These are phyloP conservation scores for Blastobasis lacticolella DNA, from an alignment of 2,888 invertebrate genomes.

Conservation along the genomic window DNA sequence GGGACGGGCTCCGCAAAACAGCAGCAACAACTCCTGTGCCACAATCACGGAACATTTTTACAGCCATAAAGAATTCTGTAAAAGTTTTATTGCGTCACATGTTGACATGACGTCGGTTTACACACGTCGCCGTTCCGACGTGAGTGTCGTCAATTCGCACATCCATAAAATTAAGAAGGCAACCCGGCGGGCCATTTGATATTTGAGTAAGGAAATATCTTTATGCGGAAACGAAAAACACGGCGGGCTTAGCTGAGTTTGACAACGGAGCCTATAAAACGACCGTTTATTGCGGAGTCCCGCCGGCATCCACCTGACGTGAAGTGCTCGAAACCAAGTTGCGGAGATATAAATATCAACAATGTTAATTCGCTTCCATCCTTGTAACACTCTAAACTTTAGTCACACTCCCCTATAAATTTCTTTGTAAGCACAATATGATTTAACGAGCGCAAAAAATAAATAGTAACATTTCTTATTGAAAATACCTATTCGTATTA, in stretches of 20 bases:
- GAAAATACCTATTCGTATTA: too few relatives aligned
- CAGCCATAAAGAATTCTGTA: background rate
- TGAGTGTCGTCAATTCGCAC: conserved; percentile 20
- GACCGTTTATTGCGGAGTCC: conserved; percentile 40
- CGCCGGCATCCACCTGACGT: conserved; percentile 29
- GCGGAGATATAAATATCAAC: conserved; percentile 23
- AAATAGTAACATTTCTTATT: too few relatives aligned
- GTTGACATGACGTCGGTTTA: background rate
- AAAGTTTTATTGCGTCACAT: conserved; percentile 1
- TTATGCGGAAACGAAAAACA: conserved; percentile 34
- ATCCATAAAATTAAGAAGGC: conserved; percentile 40
- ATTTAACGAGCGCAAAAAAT: background rate
- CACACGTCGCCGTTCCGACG: conserved; percentile 1
- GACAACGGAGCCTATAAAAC: conserved; percentile 53
- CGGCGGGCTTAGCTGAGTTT: conserved; percentile 38
- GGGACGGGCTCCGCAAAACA: too few relatives aligned
- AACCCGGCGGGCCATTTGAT: conserved; percentile 23
- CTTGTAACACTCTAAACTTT: background rate
- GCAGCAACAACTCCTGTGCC: too few relatives aligned
- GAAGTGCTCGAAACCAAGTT: conserved; percentile 20
- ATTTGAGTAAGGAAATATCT: conserved; percentile 17
- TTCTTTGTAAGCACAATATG: background rate
- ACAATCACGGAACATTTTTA: background rate
- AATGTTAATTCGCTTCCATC: conserved; percentile 19
- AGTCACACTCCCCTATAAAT: background rate